phyloP scores from a whole-genome alignment of 2,797 vertebrate genomes.

The Hemibagrus guttatus region DNA sequence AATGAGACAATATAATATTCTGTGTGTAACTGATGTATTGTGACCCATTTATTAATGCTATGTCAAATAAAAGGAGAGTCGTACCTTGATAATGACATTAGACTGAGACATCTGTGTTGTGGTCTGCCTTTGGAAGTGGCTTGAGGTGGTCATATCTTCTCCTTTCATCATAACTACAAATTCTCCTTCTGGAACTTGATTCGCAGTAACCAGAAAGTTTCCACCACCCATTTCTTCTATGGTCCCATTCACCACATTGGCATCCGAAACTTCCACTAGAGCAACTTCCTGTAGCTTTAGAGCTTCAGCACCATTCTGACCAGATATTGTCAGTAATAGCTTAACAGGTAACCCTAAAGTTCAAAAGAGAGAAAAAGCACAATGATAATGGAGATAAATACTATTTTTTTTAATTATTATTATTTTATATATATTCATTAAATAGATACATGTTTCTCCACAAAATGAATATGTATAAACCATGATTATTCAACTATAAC shows the following conservation, averaged over 20 bases:
- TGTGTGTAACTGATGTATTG: not conserved
- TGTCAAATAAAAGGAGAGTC: constrained; percentile 16
- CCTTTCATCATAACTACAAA: constrained; percentile 72
- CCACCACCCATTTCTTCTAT: constrained; percentile 63
- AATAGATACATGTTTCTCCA: not conserved
- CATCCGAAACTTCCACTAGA: constrained; percentile 62
- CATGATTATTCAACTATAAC: too few species aligned
- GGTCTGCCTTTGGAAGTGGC: constrained; percentile 72
- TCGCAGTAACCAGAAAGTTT: constrained; percentile 66
- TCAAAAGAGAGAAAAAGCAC: not conserved
- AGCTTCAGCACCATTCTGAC: constrained; percentile 66
- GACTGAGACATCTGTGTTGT: constrained; percentile 74
- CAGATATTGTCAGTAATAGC: constrained; percentile 69
- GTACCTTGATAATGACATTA: constrained; percentile 69
- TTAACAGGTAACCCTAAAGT: constrained; percentile 63
- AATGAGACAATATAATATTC: not conserved
- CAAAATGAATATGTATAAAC: not conserved
- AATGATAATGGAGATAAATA: not conserved
- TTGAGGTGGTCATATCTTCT: constrained; percentile 64
- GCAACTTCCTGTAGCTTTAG: constrained; percentile 59
- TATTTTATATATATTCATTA: not conserved
- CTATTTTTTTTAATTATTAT: not conserved
- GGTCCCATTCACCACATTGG: constrained; percentile 52
- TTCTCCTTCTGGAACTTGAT: constrained; percentile 64
- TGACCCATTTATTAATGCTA: not conserved